Percentiles rank a stretch among this genome's conserved stretches.
Conservation (phyloP, 2,113 vertebrate species). For the human region GRCh38 chr17:33490001-33490500, state of each 20-base stretch:
- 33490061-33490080: neutral
- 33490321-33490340: neutral
- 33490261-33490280: neutral
- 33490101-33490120: constrained; percentile 48
- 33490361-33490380: neutral
- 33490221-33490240: neutral
- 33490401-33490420: neutral
- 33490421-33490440: too few species aligned
- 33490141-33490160: neutral
- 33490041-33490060: neutral
- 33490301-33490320: constrained; percentile 39
- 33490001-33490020: neutral
- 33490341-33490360: constrained; percentile 1
- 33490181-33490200: neutral
- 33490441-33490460: too few species aligned
- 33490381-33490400: neutral
- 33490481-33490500: too few species aligned
- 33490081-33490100: constrained; percentile 11
- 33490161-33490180: neutral
- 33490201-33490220: neutral
- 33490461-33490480: too few species aligned
- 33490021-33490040: neutral
- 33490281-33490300: neutral
- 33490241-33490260: neutral
- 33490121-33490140: neutral